Evolutionary conservation across 2,113 vertebrate species (phyloP).

Genomic region (Gymnorhina tibicen): DNA sequence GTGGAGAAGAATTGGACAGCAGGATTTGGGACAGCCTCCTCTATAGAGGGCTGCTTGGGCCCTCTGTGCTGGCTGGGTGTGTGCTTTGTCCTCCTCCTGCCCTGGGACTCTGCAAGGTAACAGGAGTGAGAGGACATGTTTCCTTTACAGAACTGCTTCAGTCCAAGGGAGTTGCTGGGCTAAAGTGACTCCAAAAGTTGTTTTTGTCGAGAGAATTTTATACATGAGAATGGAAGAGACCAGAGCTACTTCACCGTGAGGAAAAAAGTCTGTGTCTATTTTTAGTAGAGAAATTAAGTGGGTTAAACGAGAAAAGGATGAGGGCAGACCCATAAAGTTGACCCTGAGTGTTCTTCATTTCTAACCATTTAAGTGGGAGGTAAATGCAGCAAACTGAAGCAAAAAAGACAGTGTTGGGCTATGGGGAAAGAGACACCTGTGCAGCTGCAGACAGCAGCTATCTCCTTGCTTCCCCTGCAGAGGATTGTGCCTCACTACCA

Average conservation of each 20-base stretch:
- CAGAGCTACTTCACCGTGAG: background rate
- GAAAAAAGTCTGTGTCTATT: background rate
- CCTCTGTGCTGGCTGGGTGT: background rate
- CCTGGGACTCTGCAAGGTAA: background rate
- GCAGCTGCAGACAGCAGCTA: background rate
- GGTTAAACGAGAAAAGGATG: background rate
- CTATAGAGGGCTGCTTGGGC: background rate
- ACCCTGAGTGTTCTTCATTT: background rate
- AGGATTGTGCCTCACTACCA: background rate
- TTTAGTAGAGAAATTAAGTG: background rate
- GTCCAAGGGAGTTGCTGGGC: background rate
- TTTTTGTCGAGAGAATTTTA: background rate
- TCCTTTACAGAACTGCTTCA: background rate
- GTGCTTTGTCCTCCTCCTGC: background rate
- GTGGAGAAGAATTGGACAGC: background rate
- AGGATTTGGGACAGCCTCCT: background rate
- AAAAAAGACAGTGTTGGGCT: background rate
- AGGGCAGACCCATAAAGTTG: background rate
- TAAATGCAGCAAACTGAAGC: background rate
- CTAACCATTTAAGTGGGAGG: background rate
- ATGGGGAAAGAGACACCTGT: accelerated
- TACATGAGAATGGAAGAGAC: background rate
- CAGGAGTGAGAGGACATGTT: background rate
- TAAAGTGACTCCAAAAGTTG: background rate
- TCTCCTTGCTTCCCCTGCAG: background rate